Conservation (phyloP, 2,113 vertebrate species). For the Sander lucioperca region DNA sequence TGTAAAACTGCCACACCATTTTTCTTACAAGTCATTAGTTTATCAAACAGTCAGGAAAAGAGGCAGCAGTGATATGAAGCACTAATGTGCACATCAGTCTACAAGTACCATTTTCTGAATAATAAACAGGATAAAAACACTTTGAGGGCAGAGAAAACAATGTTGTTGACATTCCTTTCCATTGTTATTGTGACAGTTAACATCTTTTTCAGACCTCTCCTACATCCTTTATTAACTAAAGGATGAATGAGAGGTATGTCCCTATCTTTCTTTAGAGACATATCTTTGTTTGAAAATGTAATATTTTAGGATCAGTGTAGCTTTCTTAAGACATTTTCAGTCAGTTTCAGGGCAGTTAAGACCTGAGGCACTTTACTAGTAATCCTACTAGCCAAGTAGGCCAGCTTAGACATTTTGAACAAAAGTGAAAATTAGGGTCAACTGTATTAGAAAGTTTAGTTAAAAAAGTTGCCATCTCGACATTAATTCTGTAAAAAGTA, state of each 20-base stretch:
- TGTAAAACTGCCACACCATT: background rate
- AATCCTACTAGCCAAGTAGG: conserved; percentile 24
- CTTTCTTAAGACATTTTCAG: background rate
- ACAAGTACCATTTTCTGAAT: background rate
- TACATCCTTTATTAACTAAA: background rate
- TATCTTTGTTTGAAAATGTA: background rate
- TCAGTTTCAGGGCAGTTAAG: conserved; percentile 16
- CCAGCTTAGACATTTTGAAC: background rate
- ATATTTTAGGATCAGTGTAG: background rate
- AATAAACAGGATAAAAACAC: conserved; percentile 8
- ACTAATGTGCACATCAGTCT: conserved; percentile 5
- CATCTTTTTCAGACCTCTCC: background rate
- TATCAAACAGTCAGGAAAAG: conserved; percentile 11
- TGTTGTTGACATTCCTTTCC: background rate
- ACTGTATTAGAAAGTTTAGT: background rate
- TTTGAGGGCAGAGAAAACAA: background rate
- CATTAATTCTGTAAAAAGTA: background rate
- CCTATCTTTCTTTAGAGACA: background rate
- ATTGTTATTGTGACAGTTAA: background rate
- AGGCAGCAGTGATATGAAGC: conserved; percentile 5
- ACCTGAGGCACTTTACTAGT: conserved; percentile 17
- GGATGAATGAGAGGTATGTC: no score
- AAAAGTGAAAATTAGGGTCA: background rate
- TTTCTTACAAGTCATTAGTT: conserved; percentile 18
- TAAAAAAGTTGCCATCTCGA: background rate